These are phyloP conservation scores for Falco rusticolus DNA, from an alignment of 2,797 vertebrate species.

Conservation along the genomic window DNA sequence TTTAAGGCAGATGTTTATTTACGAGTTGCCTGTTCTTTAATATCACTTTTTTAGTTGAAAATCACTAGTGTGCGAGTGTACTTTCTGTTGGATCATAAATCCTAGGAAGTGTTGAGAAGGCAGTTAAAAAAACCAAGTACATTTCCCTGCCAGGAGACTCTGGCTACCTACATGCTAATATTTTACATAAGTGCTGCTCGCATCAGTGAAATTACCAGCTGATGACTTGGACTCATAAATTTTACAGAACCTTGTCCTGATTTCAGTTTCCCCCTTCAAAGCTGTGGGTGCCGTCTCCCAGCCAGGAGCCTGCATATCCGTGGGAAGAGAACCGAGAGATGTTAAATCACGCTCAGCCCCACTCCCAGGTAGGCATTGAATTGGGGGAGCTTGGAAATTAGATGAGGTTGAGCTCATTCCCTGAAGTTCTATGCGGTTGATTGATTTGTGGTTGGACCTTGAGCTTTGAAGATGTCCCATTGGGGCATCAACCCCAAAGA, in stretches of 20 bases:
- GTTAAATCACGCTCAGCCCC: not conserved
- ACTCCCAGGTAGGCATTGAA: fast-evolving
- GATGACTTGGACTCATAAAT: not conserved
- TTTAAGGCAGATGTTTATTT: not conserved
- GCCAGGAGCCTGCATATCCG: fast-evolving
- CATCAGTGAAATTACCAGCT: not conserved
- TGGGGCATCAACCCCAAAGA: not conserved
- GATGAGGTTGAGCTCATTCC: not conserved
- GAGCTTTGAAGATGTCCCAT: not conserved
- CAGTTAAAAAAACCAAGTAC: not conserved
- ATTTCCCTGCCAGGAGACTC: not conserved
- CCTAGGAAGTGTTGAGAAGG: not conserved
- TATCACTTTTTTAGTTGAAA: not conserved
- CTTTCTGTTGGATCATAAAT: not conserved
- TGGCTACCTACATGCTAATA: not conserved
- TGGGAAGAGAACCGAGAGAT: not conserved
- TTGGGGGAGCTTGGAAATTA: not conserved
- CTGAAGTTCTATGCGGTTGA: fast-evolving
- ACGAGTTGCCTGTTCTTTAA: not conserved
- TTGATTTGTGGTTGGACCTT: not conserved
- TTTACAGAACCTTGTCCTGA: not conserved
- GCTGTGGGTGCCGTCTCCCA: not conserved
- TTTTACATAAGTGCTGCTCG: not conserved
- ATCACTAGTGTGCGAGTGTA: not conserved
- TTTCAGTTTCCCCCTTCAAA: not conserved